These are phyloP conservation scores for Baryphthengus martii DNA, from an alignment of 2,113 vertebrate genomes.

Conservation along the genomic window DNA sequence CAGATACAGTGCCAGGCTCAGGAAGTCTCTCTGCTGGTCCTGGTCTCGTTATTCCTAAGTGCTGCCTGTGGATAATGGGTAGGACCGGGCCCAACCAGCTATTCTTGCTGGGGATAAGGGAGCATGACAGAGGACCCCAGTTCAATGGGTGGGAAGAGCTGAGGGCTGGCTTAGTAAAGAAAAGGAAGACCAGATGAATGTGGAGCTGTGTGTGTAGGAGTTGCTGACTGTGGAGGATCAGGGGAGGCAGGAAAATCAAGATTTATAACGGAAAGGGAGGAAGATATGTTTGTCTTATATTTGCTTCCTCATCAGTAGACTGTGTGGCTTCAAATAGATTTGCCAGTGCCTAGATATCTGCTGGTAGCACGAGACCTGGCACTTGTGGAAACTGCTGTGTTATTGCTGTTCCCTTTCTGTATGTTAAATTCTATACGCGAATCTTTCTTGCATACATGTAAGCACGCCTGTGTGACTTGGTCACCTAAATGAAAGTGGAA, in stretches of 20 bases:
- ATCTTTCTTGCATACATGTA: neutral
- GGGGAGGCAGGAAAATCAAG: neutral
- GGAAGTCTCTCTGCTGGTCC: conserved; percentile 20
- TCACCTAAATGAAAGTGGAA: neutral
- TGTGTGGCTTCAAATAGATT: neutral
- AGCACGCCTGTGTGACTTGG: neutral
- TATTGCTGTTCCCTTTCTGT: neutral
- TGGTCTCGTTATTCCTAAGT: neutral
- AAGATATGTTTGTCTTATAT: neutral
- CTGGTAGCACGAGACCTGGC: neutral
- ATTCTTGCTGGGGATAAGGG: neutral
- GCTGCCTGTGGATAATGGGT: conserved; percentile 1
- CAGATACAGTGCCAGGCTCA: neutral
- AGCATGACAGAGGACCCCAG: neutral
- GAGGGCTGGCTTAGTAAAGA: neutral
- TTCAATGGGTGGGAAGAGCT: neutral
- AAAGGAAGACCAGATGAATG: neutral
- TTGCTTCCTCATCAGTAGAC: neutral
- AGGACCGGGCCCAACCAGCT: neutral
- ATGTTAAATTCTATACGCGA: neutral
- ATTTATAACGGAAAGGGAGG: neutral
- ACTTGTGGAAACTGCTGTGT: neutral
- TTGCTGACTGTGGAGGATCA: neutral
- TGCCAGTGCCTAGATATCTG: neutral
- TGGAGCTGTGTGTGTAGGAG: neutral